These are phyloP conservation scores for Eudemis profundana DNA, from an alignment of 2,888 invertebrate species.

Conservation along the genomic window DNA sequence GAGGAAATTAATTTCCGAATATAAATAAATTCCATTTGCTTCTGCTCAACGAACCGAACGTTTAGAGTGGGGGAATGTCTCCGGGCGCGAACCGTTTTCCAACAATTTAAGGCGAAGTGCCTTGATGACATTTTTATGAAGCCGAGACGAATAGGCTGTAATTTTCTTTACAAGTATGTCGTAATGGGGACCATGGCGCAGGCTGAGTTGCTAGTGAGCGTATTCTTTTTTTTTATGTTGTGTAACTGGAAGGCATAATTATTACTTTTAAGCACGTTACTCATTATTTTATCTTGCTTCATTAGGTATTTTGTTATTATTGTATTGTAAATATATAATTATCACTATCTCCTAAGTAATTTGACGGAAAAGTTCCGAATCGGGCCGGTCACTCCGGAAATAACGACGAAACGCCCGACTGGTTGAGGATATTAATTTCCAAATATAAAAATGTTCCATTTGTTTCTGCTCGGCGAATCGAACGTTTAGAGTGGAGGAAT, in stretches of 20 bases:
- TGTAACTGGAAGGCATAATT: too few species aligned
- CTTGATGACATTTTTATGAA: too few species aligned
- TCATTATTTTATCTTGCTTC: too few species aligned
- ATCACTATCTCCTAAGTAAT: constrained; percentile 37
- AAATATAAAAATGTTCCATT: constrained; percentile 82
- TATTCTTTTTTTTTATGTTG: too few species aligned
- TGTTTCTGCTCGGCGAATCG: constrained; percentile 77
- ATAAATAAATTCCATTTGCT: constrained; percentile 82
- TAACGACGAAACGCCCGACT: constrained; percentile 61
- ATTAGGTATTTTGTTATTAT: too few species aligned
- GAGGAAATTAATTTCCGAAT: constrained; percentile 79
- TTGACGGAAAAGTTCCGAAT: constrained; percentile 47
- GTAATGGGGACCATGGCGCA: too few species aligned
- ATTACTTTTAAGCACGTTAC: too few species aligned
- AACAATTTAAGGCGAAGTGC: too few species aligned
- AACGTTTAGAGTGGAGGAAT: constrained; percentile 72
- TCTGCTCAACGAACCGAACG: constrained; percentile 76
- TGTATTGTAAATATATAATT: too few species aligned
- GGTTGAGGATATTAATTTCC: constrained; percentile 78
- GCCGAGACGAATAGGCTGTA: too few species aligned
- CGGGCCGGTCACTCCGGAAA: constrained; percentile 56
- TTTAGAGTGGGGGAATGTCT: constrained; percentile 71
- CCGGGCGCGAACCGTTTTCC: constrained; percentile 76
- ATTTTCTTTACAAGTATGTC: too few species aligned
- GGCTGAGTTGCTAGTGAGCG: too few species aligned